Evolutionary conservation across 2,797 vertebrate species (phyloP).

Genomic region (Sebastes nivosus): DNA sequence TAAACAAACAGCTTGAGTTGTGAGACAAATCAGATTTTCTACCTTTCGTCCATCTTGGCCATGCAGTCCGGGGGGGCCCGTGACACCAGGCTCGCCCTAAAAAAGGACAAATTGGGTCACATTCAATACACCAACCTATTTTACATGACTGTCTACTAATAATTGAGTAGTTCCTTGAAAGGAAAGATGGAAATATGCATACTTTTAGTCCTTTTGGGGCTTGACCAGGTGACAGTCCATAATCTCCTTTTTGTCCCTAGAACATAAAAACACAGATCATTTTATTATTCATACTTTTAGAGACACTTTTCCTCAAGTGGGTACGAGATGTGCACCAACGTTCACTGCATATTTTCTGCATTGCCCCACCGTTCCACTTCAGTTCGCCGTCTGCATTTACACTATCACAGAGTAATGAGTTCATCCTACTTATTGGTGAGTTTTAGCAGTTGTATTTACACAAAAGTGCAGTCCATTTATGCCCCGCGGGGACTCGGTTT

Average conservation of each 20-base stretch:
- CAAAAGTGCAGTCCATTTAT: constrained; percentile 65
- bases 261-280: constrained; percentile 45
- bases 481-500: constrained; percentile 71
- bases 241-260: constrained; percentile 88
- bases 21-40: constrained; percentile 45
- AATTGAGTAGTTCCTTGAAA: neutral
- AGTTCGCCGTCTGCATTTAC: constrained; percentile 26
- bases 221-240: constrained; percentile 91
- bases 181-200: constrained; percentile 43
- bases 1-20: neutral
- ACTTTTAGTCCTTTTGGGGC: constrained; percentile 90
- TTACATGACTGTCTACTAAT: neutral
- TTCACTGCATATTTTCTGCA: constrained; percentile 8
- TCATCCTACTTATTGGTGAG: constrained; percentile 25
- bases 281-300: neutral
- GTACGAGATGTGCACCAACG: neutral
- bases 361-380: neutral
- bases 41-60: constrained; percentile 93
- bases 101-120: constrained; percentile 55
- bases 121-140: neutral
- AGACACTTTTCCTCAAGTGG: neutral
- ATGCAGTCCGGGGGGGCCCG: constrained; percentile 85
- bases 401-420: constrained; percentile 42
- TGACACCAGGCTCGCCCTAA: constrained; percentile 88
- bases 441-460: constrained; percentile 69